These are phyloP conservation scores for Cinara cedri DNA, from an alignment of 2,888 invertebrate species.

Conservation along the genomic window DNA sequence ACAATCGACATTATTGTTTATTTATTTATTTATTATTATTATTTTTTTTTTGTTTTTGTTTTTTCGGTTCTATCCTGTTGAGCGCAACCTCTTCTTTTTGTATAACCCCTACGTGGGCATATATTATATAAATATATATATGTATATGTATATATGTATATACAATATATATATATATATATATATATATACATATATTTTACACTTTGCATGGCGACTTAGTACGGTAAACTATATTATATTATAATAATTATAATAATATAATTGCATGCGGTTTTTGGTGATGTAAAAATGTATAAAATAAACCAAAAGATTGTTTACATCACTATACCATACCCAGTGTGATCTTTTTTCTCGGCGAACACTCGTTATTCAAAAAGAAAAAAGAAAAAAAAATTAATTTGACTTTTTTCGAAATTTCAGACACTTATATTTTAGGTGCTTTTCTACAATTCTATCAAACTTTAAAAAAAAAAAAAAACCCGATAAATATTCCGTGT, in stretches of 20 bases:
- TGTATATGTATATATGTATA: conserved; percentile 10
- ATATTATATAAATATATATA: neutral
- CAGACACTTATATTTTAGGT: too few species aligned
- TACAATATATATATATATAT: conserved; percentile 8
- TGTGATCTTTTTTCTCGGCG: too few species aligned
- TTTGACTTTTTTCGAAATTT: too few species aligned
- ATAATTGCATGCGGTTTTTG: conserved; percentile 54
- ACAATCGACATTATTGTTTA: neutral
- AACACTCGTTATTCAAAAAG: too few species aligned
- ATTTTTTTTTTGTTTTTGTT: too few species aligned
- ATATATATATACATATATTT: neutral
- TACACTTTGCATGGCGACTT: conserved; percentile 56
- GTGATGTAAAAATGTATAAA: conserved; percentile 38
- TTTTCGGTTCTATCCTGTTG: conserved; percentile 33
- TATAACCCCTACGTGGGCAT: conserved; percentile 24
- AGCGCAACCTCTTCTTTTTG: conserved; percentile 48
- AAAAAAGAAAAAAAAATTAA: too few species aligned
- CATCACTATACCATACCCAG: conserved; percentile 43
- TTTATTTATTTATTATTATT: too few species aligned
- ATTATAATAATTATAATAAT: too few species aligned
- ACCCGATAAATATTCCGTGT: too few species aligned
- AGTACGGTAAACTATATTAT: conserved; percentile 29
- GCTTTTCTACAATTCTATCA: too few species aligned
- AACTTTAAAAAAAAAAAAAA: too few species aligned
- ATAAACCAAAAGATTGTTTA: conserved; percentile 47